Base-by-base conservation (phyloP, 2,113 vertebrate genomes). In the Seriola quinqueradiata region DNA sequence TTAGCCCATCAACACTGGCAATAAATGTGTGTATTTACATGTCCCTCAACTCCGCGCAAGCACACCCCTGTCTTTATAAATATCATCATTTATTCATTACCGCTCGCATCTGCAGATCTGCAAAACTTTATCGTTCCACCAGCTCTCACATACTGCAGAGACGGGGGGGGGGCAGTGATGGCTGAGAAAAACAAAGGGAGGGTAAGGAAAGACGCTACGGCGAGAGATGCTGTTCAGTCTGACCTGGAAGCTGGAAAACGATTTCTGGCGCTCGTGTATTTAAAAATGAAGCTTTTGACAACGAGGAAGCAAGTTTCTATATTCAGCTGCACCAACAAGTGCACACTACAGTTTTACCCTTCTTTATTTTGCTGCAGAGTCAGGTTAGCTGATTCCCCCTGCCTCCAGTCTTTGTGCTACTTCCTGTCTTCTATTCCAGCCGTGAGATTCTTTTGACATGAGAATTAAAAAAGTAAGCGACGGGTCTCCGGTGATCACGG, bases 31-130 rank as follows among this genome's bases (percentile, higher is more conserved):
- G 50, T 17, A 48, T 73, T 77, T 81, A 86, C 60, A 28, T 34
- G 60, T 73, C 84, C 79, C 85, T 61, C 60, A 80, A 28, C 70
- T 65, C 77, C 14, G 64, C 19, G 0, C 69, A 70, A 57, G 60
- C 23, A 69, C 75, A 60, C 42, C 52, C 78, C 68, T 46, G 50
- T 48, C 70, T 75, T 81, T 42, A 79, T 67, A 70, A 84, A 86
- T 87, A 74, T 58, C 50, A 84, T 89, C 21, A 81, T 70, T 86
- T 82, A 87, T 89, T 91, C 81, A 89, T 83, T 11, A 64, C 7
- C 0, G 28, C 68, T 77, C 46, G 3, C 32, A 28, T 72, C 50
- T 57, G 69, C 59, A 44, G 54, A 59, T 82, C 57, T 69, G 67
- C 2, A 14, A 32, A 7, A 38, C 58, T 79, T 84, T 75, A 76